These are phyloP conservation scores for Drosophila prosaltans DNA, from an alignment of 1,140 invertebrate species.

Conservation along the genomic window DNA sequence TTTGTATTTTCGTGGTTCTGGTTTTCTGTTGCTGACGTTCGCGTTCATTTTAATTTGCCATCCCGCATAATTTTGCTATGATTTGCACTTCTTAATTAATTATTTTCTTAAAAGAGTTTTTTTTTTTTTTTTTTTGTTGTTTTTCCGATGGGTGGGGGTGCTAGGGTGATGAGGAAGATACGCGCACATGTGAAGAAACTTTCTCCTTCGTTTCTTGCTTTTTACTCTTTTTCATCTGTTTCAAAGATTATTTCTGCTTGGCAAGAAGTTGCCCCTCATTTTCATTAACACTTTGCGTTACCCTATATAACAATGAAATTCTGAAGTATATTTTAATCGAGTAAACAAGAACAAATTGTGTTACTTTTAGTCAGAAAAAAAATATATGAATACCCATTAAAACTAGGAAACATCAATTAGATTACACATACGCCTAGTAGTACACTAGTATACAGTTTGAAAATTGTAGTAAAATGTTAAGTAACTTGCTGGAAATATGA, in stretches of 20 bases:
- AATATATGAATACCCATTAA: too few species aligned
- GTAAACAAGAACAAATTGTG: too few species aligned
- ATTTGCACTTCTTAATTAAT: constrained; percentile 81
- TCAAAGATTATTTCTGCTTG: constrained; percentile 4
- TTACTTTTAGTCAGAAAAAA: too few species aligned
- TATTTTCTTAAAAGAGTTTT: constrained; percentile 48
- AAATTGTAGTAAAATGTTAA: too few species aligned
- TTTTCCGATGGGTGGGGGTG: too few species aligned
- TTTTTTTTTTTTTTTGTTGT: constrained; percentile 37
- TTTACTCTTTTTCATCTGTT: background rate
- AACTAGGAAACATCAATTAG: too few species aligned
- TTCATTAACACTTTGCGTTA: constrained; percentile 10
- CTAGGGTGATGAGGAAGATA: background rate
- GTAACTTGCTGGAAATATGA: too few species aligned
- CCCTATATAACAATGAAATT: background rate
- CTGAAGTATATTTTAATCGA: too few species aligned
- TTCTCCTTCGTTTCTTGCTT: constrained; percentile 26
- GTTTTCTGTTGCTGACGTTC: constrained; percentile 63
- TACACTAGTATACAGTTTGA: background rate
- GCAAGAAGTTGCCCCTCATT: background rate
- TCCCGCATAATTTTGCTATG: constrained; percentile 78
- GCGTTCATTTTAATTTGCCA: constrained; percentile 73
- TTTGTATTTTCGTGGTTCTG: constrained; percentile 34
- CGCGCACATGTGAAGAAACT: constrained; percentile 41
- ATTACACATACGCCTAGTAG: too few species aligned